Conservation (phyloP, 1,140 invertebrate genomes). For the Heliconius melpomene region DNA sequence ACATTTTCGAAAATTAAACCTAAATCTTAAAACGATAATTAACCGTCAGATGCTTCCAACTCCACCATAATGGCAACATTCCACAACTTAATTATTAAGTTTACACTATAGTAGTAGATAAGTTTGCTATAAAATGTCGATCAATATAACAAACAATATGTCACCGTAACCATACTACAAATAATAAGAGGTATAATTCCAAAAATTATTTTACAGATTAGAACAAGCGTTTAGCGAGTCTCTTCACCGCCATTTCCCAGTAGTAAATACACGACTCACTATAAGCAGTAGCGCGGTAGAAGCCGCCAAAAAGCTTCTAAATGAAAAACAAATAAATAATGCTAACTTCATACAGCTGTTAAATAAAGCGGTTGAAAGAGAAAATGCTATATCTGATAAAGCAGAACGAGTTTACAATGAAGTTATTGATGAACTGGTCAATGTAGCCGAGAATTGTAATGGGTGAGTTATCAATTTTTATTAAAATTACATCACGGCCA, state of each 20-base stretch:
- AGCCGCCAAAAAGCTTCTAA: constrained; percentile 78
- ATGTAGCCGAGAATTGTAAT: constrained; percentile 84
- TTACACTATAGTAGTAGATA: too few relatives aligned
- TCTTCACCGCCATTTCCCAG: constrained; percentile 81
- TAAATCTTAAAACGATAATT: too few relatives aligned
- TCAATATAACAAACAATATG: not conserved
- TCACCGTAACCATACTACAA: too few relatives aligned
- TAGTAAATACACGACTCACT: constrained; percentile 82
- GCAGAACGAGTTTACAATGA: constrained; percentile 83
- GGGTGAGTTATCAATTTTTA: constrained; percentile 82
- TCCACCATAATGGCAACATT: too few relatives aligned
- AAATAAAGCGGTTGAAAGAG: constrained; percentile 60
- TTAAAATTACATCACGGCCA: not conserved
- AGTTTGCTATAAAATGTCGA: too few relatives aligned
- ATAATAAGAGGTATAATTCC: not conserved
- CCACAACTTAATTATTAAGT: too few relatives aligned
- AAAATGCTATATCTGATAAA: constrained; percentile 69
- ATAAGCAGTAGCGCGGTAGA: constrained; percentile 81
- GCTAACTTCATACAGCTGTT: constrained; percentile 65
- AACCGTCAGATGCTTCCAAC: too few relatives aligned
- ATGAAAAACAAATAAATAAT: constrained; percentile 54
- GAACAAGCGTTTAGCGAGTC: constrained; percentile 84
- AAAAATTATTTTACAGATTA: constrained; percentile 68
- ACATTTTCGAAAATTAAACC: too few relatives aligned
- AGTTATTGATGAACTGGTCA: constrained; percentile 84